Base-by-base conservation (phyloP, 2,888 invertebrate genomes). In the Micropterix aruncella region DNA sequence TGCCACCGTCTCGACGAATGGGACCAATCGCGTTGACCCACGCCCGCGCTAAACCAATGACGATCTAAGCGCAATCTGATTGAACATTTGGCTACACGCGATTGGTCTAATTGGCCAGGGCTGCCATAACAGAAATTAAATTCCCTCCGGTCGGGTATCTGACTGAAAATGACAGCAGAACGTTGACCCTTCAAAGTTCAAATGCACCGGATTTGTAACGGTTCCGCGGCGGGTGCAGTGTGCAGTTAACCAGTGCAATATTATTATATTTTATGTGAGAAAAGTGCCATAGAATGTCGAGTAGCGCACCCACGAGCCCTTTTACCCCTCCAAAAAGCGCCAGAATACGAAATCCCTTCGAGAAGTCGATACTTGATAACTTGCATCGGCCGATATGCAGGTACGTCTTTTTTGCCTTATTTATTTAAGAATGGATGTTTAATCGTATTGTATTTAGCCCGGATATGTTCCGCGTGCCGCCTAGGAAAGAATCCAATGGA, bases 381-480 rank as follows among this genome's bases (percentile, higher is more conserved):
- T 61, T 83, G 45, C 80, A 82, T 59, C 70, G 77, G 46, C 79
- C 80, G 50, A 70, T 84, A 55, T 83, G 80, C 62, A 84, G 83
- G 79, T 78, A 58, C 61, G 58, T 9, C 18, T 14, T 12, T 12
- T 15, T 40, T 14, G 17, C 37, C 36, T 37, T 43, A 2, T 19
- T 27, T 15, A 19, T 43, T 40, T 36, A 18, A 19, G 53, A 52
- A 48, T 19, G 9, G 18, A 7, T 16, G 4, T 37, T 38, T 27
- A n/a, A 16, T 14, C 15, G 17, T 37, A n/a, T 14, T 41, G 37
- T 17, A 40, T 44, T 19, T 46, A 72, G 71, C 53, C 71, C 71
- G 44, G 66, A 70, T 41, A 71, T 71, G 66, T 70, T 69, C 56
- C 70, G 69, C 55, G 66, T 67, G 44, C 38, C 27, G 5, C 5